Percentiles rank a stretch among this genome's conserved stretches.
Evolutionary conservation across 2,797 vertebrate species (phyloP).

Genomic region (Bryconaethiops microstoma): DNA sequence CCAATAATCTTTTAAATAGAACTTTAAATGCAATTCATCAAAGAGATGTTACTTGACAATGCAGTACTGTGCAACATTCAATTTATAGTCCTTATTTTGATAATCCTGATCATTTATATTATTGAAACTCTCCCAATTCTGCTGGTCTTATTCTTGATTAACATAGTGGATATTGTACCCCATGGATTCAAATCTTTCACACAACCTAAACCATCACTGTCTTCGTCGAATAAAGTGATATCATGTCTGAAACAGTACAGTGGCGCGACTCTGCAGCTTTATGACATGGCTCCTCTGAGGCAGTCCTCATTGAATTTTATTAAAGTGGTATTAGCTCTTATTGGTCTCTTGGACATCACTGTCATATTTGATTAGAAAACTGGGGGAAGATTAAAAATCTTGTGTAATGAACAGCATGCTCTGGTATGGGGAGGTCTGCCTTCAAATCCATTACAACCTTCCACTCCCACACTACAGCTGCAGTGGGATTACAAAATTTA

Average conservation of each 20-base stretch:
- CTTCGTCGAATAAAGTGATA: conserved; percentile 21
- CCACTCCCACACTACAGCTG: conserved; percentile 16
- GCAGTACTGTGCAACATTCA: neutral
- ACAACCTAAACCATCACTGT: neutral
- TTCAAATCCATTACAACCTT: conserved; percentile 25
- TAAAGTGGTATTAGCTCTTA: conserved; percentile 9
- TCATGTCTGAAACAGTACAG: conserved; percentile 11
- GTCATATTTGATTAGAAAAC: neutral
- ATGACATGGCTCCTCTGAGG: neutral
- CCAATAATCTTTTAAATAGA: neutral
- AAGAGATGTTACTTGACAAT: neutral
- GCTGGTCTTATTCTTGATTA: neutral
- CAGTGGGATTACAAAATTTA: conserved; percentile 13
- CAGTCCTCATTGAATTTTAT: conserved; percentile 9
- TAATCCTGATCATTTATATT: neutral
- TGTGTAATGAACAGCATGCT: conserved; percentile 7
- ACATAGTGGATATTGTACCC: neutral
- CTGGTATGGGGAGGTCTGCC: neutral
- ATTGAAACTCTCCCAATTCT: neutral
- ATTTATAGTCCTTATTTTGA: neutral
- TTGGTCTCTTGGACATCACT: conserved; percentile 17
- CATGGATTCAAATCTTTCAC: neutral
- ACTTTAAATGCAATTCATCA: too few relatives aligned
- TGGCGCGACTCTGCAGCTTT: neutral
- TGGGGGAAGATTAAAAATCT: conserved; percentile 15